These are phyloP conservation scores for Protomyctophum bolini DNA, from an alignment of 2,113 vertebrate genomes.

Conservation along the genomic window DNA sequence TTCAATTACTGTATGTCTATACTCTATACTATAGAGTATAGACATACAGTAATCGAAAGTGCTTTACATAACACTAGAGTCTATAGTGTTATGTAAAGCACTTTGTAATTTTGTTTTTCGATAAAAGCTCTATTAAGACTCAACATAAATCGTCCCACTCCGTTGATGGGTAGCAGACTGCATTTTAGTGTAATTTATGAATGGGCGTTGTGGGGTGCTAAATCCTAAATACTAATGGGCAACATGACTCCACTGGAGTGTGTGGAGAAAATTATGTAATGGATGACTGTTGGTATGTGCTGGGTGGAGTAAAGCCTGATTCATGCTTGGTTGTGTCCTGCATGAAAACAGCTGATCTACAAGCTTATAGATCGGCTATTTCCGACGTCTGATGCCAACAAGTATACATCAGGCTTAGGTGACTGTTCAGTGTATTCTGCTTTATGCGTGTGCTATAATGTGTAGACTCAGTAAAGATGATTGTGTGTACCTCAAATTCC, in stretches of 20 bases:
- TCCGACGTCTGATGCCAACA: no score
- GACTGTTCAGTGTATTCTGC: neutral
- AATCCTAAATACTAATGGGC: slow-evolving; percentile 29
- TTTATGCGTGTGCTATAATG: neutral
- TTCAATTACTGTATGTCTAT: no score
- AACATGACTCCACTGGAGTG: neutral
- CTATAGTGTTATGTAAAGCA: no score
- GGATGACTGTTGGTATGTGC: no score
- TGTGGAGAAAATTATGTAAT: neutral
- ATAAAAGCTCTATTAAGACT: neutral
- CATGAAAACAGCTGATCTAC: no score
- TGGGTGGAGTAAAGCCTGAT: no score
- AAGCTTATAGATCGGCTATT: no score
- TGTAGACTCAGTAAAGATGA: neutral
- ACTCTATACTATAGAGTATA: no score
- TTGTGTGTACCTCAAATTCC: neutral
- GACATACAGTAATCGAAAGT: no score
- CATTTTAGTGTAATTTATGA: slow-evolving; percentile 28
- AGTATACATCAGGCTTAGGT: neutral
- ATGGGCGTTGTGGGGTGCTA: neutral
- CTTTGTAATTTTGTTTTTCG: no score
- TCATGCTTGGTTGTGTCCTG: no score
- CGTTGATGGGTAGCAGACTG: slow-evolving; percentile 24
- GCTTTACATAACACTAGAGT: no score
- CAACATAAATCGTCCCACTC: slow-evolving; percentile 42